Conservation (phyloP, 1,140 invertebrate species). For the Drosophila tropicalis region DNA sequence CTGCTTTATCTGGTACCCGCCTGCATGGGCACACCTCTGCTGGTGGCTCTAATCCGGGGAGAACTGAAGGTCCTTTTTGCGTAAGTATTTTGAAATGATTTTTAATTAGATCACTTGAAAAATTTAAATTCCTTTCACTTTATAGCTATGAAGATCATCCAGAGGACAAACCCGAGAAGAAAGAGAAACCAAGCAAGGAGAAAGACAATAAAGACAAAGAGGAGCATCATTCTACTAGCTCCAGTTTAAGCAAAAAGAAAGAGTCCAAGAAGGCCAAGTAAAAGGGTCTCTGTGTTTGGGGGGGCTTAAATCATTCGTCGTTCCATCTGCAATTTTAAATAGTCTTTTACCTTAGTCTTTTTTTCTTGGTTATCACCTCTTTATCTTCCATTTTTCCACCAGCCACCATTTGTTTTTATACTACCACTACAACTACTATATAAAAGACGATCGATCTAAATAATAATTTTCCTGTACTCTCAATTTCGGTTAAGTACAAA, state of each 20-base stretch:
- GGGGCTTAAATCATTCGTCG: slow-evolving; percentile 38
- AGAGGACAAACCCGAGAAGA: slow-evolving; percentile 83
- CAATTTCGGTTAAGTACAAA: slow-evolving; percentile 8
- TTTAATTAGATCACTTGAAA: neutral
- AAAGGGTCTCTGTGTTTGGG: slow-evolving; percentile 11
- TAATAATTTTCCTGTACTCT: neutral
- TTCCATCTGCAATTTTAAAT: slow-evolving; percentile 57
- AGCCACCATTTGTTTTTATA: neutral
- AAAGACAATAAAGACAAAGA: slow-evolving; percentile 76
- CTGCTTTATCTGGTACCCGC: slow-evolving; percentile 98
- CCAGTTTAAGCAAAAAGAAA: slow-evolving; percentile 71
- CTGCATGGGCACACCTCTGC: slow-evolving; percentile 94
- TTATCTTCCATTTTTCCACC: slow-evolving; percentile 12
- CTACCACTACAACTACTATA: neutral
- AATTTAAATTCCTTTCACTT: neutral
- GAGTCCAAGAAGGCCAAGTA: slow-evolving; percentile 80
- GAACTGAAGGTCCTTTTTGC: slow-evolving; percentile 95
- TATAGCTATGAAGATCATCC: slow-evolving; percentile 88
- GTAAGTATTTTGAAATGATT: slow-evolving; percentile 86
- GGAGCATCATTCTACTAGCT: slow-evolving; percentile 40
- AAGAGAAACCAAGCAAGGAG: slow-evolving; percentile 54
- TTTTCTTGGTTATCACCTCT: slow-evolving; percentile 39
- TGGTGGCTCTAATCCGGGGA: slow-evolving; percentile 94
- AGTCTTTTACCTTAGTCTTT: slow-evolving; percentile 39
- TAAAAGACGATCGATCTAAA: slow-evolving; percentile 8